These are phyloP conservation scores for Ellobium chinense DNA, from an alignment of 2,888 invertebrate species.

Conservation along the genomic window DNA sequence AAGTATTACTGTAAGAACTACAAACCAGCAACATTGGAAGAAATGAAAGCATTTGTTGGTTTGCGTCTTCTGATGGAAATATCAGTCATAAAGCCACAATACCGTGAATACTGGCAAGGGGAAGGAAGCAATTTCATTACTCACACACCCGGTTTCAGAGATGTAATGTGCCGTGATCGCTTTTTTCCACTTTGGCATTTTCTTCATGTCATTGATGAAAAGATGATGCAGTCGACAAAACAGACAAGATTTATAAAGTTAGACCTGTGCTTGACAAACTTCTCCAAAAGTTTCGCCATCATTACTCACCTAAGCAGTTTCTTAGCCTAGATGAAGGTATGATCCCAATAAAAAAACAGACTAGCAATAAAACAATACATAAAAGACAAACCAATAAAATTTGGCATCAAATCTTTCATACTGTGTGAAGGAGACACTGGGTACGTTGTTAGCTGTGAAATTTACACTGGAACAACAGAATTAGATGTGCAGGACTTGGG, in stretches of 20 bases:
- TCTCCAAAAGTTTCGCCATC: constrained; percentile 35
- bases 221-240: constrained; percentile 40
- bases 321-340: constrained; percentile 50
- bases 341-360: constrained; percentile 36
- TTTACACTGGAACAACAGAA: constrained; percentile 21
- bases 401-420: constrained; percentile 43
- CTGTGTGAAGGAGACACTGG: constrained; percentile 44
- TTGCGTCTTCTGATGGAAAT: constrained; percentile 44
- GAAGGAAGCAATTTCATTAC: constrained; percentile 37
- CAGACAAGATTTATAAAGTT: constrained; percentile 48
- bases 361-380: constrained; percentile 44
- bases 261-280: constrained; percentile 40
- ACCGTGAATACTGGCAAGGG: constrained; percentile 43
- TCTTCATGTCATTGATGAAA: constrained; percentile 48
- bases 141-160: constrained; percentile 44
- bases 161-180: constrained; percentile 45
- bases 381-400: constrained; percentile 25
- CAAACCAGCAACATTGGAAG: constrained; percentile 13
- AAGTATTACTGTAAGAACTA: constrained; percentile 33
- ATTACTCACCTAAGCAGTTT: constrained; percentile 37
- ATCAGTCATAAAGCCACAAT: constrained; percentile 28
- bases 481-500: constrained; percentile 29
- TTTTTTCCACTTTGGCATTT: constrained; percentile 46
- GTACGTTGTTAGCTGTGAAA: constrained; percentile 24
- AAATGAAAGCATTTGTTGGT: constrained; percentile 48